Base-by-base conservation (phyloP, 2,113 vertebrate genomes). In the Lasiurus borealis region DNA sequence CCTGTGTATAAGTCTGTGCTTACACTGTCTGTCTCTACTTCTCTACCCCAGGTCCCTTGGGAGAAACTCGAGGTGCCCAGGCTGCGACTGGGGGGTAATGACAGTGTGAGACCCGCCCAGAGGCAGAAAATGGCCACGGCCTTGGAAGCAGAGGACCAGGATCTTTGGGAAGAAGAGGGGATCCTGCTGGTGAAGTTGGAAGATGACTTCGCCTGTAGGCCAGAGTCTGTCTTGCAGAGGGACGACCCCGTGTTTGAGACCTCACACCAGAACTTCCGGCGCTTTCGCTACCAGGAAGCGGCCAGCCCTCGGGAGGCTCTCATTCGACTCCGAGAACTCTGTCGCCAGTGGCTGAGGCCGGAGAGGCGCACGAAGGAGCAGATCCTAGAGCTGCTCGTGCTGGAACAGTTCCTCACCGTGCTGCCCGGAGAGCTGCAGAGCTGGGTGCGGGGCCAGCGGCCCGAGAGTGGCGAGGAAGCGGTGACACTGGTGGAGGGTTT, bases 401-500 rank as follows among this genome's bases (percentile, higher is more conserved):
- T 97, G 13, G 97, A 97, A 27, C 97, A 97, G 10, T 97, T 97
- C 81, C 97, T 97, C 9, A 97, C 97, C 0, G 97, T 97, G 64
- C 94, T 97, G 23, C 97, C 97, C 0, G 95, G 97, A 80, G 97
- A 97, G 14, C 94, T 97, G 23, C 97, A 97, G 92, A 96, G 96
- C 96, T 97, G 97, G 97, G 97, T 97, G 90, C 97, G 97, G 40
- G 97, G 96, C 66, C 97, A 97, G 8, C 90, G 97, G 82, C 97
- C 97, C 52, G 97, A 97, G 34, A 97, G 97, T 14, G 97, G 97
- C 36, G 97, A 97, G 88, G 97, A 97, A 83, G 97, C 97, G 0
- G 97, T 97, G 88, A 97, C 97, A 0, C 95, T 97, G 94, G 97
- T 97, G 94, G 97, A 97, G 97, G 97, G 97, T 97, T 96, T 97